Percentiles rank a stretch among this genome's conserved stretches.
These are phyloP conservation scores for Cantharis rufa DNA, from an alignment of 2,888 invertebrate genomes.

Conservation along the genomic window DNA sequence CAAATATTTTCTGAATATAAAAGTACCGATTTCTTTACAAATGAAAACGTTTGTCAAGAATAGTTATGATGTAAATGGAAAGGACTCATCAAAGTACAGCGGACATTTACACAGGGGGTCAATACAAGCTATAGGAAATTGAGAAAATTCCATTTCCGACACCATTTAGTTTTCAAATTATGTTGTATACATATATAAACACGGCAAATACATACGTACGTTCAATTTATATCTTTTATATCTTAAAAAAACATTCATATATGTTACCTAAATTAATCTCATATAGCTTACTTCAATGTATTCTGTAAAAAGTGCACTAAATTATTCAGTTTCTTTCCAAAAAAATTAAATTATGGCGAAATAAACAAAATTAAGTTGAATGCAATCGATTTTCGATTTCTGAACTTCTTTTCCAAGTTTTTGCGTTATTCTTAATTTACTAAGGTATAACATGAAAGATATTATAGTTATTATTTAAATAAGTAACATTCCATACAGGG, in stretches of 20 bases:
- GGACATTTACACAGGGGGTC: slow-evolving; percentile 35
- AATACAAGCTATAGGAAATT: slow-evolving; percentile 52
- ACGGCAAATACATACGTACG: slow-evolving; percentile 20
- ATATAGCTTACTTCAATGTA: not conserved
- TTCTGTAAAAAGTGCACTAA: not conserved
- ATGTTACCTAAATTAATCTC: not conserved
- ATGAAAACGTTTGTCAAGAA: slow-evolving; percentile 32
- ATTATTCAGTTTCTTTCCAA: not conserved
- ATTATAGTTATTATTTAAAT: not conserved
- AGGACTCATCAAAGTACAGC: slow-evolving; percentile 28
- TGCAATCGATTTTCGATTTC: not conserved
- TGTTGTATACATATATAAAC: slow-evolving; percentile 16
- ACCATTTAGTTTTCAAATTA: slow-evolving; percentile 32
- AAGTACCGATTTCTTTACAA: slow-evolving; percentile 30
- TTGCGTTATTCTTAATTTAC: not conserved
- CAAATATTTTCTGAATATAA: slow-evolving; percentile 12
- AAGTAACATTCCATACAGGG: not conserved
- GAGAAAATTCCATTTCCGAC: slow-evolving; percentile 53
- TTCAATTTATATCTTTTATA: not conserved
- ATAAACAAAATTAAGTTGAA: not conserved
- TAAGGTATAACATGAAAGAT: not conserved
- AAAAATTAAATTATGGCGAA: not conserved
- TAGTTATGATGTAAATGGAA: slow-evolving; percentile 37
- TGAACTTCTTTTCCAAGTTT: not conserved
- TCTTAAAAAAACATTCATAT: not conserved